Base-by-base conservation (phyloP, 2,113 vertebrate genomes). In the Mesembrinibis cayennensis region DNA sequence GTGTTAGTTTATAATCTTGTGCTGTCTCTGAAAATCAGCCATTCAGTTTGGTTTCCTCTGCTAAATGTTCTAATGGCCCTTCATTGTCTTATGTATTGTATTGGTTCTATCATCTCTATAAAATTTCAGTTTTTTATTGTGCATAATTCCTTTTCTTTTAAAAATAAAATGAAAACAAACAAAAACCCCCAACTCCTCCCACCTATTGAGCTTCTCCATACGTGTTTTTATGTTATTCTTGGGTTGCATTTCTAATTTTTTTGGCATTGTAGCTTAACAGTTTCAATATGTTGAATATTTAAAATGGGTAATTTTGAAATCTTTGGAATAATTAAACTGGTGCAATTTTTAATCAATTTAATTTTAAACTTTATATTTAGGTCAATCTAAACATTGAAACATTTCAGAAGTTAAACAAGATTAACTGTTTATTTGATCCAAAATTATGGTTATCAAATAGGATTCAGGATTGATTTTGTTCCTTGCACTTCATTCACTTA, bases 311-410 rank as follows among this genome's bases (percentile, higher is more conserved):
- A 90, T 89, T 97, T 97, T 91, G 47, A 95, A 97, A 89, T 85
- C 18, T 59, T 79, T 44, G 85, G 47, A 96, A 91, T 97, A 95
- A 97, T 97, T 94, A 91, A 96, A 79, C 49, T 55, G 45, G 20
- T 92, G 97, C 66, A 82, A 38, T 90, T 97, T 97, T 97, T 94
- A 95, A 91, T 95, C 38, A 80, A 34, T 96, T 96, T 92, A 89
- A 88, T 95, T 96, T 96, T 91, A 78, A 95, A 34, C 58, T 95
- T 95, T 83, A 45, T 92, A 50, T 97, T 95, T 96, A 76, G 50
- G 59, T 97, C 55, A 94, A 29, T 89, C n/a, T 95, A 97, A 97
- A 97, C 71, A 94, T 77, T 93, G 79, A 97, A 94, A 65, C 19
- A 80, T 87, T 95, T 90, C 29, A 78, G 73, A 90, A 94, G 59